Evolutionary conservation across 2,888 invertebrate genomes (phyloP).

Genomic region (Terebella lapidaria): DNA sequence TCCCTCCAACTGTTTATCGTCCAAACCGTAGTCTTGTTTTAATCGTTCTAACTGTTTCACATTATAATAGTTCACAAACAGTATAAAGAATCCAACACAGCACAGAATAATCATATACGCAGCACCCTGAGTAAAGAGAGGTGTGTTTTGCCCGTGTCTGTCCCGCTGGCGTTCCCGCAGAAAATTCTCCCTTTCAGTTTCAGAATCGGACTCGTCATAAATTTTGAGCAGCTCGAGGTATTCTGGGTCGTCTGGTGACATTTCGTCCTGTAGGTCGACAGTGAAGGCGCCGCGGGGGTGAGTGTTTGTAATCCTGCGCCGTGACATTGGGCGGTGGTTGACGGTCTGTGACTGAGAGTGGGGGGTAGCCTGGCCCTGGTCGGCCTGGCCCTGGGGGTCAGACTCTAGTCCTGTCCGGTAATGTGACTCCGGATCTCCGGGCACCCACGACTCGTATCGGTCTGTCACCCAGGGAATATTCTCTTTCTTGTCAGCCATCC

Average conservation of each 20-base stretch:
- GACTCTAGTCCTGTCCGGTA: no score
- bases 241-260: constrained; percentile 23
- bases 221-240: constrained; percentile 18
- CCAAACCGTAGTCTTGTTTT: constrained; percentile 21
- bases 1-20: constrained; percentile 14
- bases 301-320: no score
- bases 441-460: no score
- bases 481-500: no score
- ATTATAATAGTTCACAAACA: constrained; percentile 22
- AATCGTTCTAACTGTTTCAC: constrained; percentile 21
- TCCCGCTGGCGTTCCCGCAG: background rate
- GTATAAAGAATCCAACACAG: constrained; percentile 15
- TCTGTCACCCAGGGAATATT: no score
- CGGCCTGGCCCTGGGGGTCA: no score
- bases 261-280: no score
- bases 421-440: no score
- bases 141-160: background rate
- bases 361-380: no score
- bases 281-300: no score
- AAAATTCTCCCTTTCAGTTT: constrained; percentile 1
- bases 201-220: constrained; percentile 13
- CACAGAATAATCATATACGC: constrained; percentile 9
- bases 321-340: no score
- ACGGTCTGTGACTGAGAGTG: no score
- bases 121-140: constrained; percentile 7